Base-by-base conservation (phyloP, 2,888 invertebrate genomes). In the Drosophila tripunctata region DNA sequence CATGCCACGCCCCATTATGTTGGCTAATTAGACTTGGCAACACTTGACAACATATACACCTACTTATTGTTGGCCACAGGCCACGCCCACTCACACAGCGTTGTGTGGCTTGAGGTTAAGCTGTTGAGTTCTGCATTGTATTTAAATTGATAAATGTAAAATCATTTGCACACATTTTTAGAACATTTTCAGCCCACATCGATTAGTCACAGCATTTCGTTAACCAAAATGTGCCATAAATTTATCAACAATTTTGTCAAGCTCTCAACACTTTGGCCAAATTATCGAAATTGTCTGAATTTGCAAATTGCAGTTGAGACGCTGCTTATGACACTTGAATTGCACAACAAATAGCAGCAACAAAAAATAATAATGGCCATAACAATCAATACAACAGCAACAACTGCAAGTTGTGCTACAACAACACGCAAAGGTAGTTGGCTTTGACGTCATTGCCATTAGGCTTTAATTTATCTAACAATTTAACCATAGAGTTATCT, bases 1-100 rank as follows among this genome's bases (percentile, higher is more conserved):
- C 51, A 55, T 54, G 61, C 43, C 47, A 63, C 45, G 51, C 60
- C 27, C 75, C 63, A 63, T 67, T 67, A 58, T 73, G 54, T 41
- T 30, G 64, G 64, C 82, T 78, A 78, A 78, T 78, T 78, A 82
- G 74, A 65, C 56, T 47, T 17, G 56, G 55, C 58, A 38, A 58
- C 75, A 75, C 70, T 56, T 64, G 68, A 24, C 63, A 48, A 38
- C 50, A 52, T 27, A 30, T 33, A 30, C 40, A 43, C 15, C 6
- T 15, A 45, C 36, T 12, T 7, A 10, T 15, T 12, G 30, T 66
- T 55, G 43, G 54, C 51, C 62, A 54, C 56, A 56, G 55, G 67
- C 55, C 71, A 56, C 51, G 54, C 41, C 44, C n/a, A n/a, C 58
- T 12, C 50, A 7, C 43, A 1, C 31, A 33, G 6, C 0, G n/a